Evolutionary conservation across 1,140 invertebrate species (phyloP).

Genomic region (Plectrocnemia conspersa): DNA sequence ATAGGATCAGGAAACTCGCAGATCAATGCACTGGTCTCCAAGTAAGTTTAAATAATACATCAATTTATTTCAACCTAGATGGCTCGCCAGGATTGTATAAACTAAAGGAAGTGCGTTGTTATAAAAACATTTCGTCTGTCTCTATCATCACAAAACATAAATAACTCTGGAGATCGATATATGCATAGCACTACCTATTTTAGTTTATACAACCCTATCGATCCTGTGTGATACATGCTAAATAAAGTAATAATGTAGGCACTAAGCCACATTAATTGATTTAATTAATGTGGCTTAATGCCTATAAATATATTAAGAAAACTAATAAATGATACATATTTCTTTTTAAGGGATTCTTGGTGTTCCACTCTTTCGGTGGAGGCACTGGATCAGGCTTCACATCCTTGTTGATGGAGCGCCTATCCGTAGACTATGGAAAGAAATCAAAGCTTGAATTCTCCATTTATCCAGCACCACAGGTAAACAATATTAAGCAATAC

Average conservation of each 20-base stretch:
- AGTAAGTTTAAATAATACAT: slow-evolving; percentile 50
- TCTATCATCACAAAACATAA: too few relatives aligned
- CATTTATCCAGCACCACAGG: slow-evolving; percentile 82
- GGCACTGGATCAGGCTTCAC: slow-evolving; percentile 83
- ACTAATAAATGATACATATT: not conserved
- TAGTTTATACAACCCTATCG: too few relatives aligned
- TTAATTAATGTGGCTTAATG: too few relatives aligned
- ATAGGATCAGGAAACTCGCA: slow-evolving; percentile 67
- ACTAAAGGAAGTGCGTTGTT: too few relatives aligned
- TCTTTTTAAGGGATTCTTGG: slow-evolving; percentile 65
- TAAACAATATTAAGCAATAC: slow-evolving; percentile 38
- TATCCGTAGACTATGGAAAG: slow-evolving; percentile 76
- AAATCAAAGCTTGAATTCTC: slow-evolving; percentile 81
- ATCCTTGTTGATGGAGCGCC: slow-evolving; percentile 73
- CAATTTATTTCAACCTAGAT: slow-evolving; percentile 7
- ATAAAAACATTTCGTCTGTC: too few relatives aligned
- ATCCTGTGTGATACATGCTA: too few relatives aligned
- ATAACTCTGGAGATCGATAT: too few relatives aligned
- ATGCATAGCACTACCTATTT: too few relatives aligned
- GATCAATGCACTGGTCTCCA: slow-evolving; percentile 77
- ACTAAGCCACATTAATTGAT: too few relatives aligned
- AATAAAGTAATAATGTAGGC: too few relatives aligned
- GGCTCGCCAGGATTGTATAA: too few relatives aligned
- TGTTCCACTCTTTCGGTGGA: slow-evolving; percentile 83
- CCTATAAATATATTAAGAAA: not conserved